Base-by-base conservation (phyloP, 2,113 vertebrate genomes). In the Erpornis zantholeuca region DNA sequence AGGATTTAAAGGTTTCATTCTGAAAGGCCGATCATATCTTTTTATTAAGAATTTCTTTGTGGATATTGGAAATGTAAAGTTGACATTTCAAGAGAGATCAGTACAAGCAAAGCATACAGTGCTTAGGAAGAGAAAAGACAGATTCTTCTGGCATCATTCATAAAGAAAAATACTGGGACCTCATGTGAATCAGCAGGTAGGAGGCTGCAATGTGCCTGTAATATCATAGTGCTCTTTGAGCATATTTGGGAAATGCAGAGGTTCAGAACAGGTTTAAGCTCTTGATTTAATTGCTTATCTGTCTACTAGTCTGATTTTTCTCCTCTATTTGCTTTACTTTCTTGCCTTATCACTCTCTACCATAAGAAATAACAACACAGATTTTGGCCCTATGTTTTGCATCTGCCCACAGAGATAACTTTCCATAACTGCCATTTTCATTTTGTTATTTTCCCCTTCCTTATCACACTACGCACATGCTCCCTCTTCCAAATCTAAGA, bases 321-420 rank as follows among this genome's bases (percentile, higher is more conserved):
- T 80, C 31, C 65, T 87, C 70, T 87, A 1, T 93, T 92, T 90
- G 44, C 68, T 93, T 92, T 92, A 92, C 56, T 90, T 95, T 59
- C 71, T 92, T 79, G 53, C 82, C 89, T 96, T 97, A 95, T 94
- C 94, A 25, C 38, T 88, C 35, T 72, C 59, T 76, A 23, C 86
- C 95, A 92, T 83, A 91, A 95, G 89, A 94, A 95, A 69, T 79
- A 90, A 65, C 17, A 88, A 53, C 88, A 86, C 71, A 86, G 82
- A 92, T 96, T 97, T 96, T 92, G 72, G 66, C 64, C 54, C 71
- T 69, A 13, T 81, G 52, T 83, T 96, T 96, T 95, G 56, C 86
- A 91, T 96, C 91, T 96, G 96, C 77, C 83, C 71, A 59, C 75
- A 90, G 87, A 95, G 94, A 96, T 94, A 97, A 96, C 91, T 95